Percentiles rank a stretch among this genome's conserved stretches.
Evolutionary conservation across 2,797 vertebrate genomes (phyloP).

Genomic region (Gallinago solitaria): DNA sequence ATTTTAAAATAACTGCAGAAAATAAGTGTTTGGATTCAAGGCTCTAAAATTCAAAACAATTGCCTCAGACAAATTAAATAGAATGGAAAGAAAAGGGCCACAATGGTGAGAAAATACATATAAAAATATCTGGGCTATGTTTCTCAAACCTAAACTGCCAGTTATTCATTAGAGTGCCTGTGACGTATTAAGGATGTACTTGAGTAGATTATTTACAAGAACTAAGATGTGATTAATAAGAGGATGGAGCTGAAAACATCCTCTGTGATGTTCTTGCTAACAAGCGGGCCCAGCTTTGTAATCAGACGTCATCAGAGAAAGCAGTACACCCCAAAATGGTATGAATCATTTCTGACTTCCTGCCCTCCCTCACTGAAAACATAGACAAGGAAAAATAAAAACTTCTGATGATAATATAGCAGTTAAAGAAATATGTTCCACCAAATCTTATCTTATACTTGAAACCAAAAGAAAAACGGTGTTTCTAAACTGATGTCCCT

Average conservation of each 20-base stretch:
- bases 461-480: background rate
- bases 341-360: constrained; percentile 73
- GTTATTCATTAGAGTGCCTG: constrained; percentile 58
- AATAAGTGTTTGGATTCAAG: constrained; percentile 53
- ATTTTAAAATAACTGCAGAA: constrained; percentile 31
- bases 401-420: background rate
- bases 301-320: constrained; percentile 59
- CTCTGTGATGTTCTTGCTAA: constrained; percentile 73
- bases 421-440: background rate
- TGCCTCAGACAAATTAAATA: constrained; percentile 54
- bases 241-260: constrained; percentile 69
- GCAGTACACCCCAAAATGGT: constrained; percentile 50
- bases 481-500: background rate
- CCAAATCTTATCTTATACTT: background rate
- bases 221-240: constrained; percentile 76
- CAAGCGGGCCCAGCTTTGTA: constrained; percentile 75
- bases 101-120: constrained; percentile 55
- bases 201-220: constrained; percentile 78
- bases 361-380: constrained; percentile 49
- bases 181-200: constrained; percentile 74
- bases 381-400: background rate
- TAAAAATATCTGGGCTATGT: constrained; percentile 56
- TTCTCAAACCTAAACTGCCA: constrained; percentile 57
- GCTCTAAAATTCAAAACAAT: constrained; percentile 55
- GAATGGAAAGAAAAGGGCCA: constrained; percentile 20